Base-by-base conservation (phyloP, 2,797 vertebrate species). In the Oophaga sylvatica region DNA sequence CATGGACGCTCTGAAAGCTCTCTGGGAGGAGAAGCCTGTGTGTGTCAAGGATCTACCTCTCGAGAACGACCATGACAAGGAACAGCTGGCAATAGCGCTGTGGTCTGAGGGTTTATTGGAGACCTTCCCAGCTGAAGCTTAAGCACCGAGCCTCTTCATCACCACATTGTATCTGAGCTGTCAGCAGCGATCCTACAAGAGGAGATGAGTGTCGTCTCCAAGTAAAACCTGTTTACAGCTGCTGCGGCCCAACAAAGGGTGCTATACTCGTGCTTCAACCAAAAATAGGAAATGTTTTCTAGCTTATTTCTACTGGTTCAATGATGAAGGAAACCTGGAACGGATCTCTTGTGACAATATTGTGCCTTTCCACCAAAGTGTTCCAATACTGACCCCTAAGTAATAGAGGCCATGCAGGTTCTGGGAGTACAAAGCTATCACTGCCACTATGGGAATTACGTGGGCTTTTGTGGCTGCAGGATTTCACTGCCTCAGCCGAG, bases 1-100 rank as follows among this genome's bases (percentile, higher is more conserved):
- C 88, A 80, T 97, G 90, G 92, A 93, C 67, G 97, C 97, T 0
- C 93, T 98, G 88, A 95, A 90, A 90, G 96, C 96, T 91, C 94
- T 99, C 0, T 97, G 96, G 92, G 91, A 84, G 3, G 90, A 29
- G 35, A 91, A 92, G 80, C 78, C 88, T 0, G 20, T 95, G 57
- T 0, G 9, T 13, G 93, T 96, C 19, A 92, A 92, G 84, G 93
- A 95, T 56, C 90, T 96, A n/a, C 91, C 91, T 26, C 93, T 96
- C 19, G 1, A 3, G 45, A 92, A 91, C 10, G 92, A 95, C 63
- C 91, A 92, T 85, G 96, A 95, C 73, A 96, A 95, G 89, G 91
- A 95, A 90, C 94, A 92, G 85, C 92, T 97, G 85, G 96, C 91
- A 0, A 85, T 97, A 76, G 92, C 96, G 0, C 93, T 96, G 1